phyloP scores from a whole-genome alignment of 2,797 vertebrate species.

The Loris lydekkerianus region DNA sequence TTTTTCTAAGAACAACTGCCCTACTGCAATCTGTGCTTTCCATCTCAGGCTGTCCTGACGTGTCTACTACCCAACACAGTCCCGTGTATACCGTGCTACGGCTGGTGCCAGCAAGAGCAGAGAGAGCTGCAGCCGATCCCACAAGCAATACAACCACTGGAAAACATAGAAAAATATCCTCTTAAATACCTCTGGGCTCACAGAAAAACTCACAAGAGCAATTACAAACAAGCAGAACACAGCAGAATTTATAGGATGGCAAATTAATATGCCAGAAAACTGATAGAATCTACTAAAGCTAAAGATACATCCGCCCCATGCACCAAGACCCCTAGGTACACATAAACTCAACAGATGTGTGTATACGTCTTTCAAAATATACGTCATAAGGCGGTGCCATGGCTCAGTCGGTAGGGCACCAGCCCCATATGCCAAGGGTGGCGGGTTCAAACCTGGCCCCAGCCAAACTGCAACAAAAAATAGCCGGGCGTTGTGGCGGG shows the following conservation, averaged over 20 bases:
- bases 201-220: not conserved
- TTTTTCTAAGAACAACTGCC: conserved; percentile 9
- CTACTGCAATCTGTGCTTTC: not conserved
- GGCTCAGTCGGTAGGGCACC: too few species aligned
- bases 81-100: not conserved
- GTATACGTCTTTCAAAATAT: not conserved
- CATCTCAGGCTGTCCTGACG: not conserved
- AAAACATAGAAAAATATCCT: not conserved
- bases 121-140: not conserved
- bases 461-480: too few species aligned
- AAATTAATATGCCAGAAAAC: not conserved
- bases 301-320: not conserved
- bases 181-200: not conserved
- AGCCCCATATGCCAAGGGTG: too few species aligned
- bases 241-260: not conserved
- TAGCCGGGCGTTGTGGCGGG: too few species aligned
- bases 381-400: not conserved
- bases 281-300: not conserved
- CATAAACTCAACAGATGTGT: not conserved
- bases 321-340: not conserved
- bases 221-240: not conserved
- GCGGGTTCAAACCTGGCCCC: too few species aligned
- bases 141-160: not conserved
- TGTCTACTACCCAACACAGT: not conserved
- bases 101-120: not conserved